phyloP scores from a whole-genome alignment of 2,797 vertebrate species.

The Pseudomugil tenellus region DNA sequence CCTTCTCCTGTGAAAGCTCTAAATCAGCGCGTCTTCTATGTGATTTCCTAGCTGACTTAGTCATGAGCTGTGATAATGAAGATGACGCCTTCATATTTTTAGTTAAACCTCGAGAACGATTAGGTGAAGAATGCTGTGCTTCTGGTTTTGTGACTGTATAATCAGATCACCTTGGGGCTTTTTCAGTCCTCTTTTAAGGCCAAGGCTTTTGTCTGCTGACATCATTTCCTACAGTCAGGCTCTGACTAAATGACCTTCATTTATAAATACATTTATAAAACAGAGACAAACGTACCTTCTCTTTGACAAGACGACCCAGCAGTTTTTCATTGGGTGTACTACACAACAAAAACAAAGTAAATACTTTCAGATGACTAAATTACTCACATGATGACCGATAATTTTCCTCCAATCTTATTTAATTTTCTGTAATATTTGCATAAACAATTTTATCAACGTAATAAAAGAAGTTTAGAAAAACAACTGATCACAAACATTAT shows the following conservation, averaged over 20 bases:
- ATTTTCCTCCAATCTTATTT: background rate
- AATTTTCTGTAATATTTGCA: background rate
- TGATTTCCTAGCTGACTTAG: background rate
- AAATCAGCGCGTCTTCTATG: no score
- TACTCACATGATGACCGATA: background rate
- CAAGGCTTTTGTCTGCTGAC: background rate
- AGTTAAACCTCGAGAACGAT: background rate
- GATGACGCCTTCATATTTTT: background rate
- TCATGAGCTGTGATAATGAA: background rate
- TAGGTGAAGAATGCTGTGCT: background rate
- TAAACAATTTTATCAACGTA: background rate
- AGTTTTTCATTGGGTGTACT: constrained; percentile 98
- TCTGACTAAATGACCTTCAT: background rate
- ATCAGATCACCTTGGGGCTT: background rate
- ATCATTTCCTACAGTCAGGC: background rate
- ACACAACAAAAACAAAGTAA: constrained; percentile 27
- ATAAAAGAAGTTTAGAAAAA: background rate
- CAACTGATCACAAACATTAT: background rate
- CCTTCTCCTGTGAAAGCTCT: background rate
- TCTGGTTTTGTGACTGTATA: background rate
- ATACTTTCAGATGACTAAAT: background rate
- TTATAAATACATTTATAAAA: background rate
- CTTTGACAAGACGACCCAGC: constrained; percentile 95
- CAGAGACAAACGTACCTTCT: constrained; percentile 86
- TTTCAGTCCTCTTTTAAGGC: background rate